A percentile compares a stretch with the other conserved stretches of the same genome.
phyloP scores from a whole-genome alignment of 2,888 invertebrate species.

The Melanostoma scalare region DNA sequence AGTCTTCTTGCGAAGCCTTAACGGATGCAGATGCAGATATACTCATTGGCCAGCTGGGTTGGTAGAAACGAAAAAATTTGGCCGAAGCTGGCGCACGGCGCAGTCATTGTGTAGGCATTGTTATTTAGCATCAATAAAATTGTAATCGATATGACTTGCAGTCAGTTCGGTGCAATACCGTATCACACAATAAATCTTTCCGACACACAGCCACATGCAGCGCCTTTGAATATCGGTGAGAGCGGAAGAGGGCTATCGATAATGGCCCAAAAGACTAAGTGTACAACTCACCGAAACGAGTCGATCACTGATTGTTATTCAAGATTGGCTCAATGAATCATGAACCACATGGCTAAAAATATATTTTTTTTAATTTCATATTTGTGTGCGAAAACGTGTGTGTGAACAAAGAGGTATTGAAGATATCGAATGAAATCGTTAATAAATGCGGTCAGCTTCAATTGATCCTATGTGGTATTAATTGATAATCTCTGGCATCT shows the following conservation, averaged over 20 bases:
- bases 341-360: conserved; percentile 56
- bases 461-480: conserved; percentile 55
- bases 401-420: neutral
- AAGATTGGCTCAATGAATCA: conserved; percentile 68
- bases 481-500: conserved; percentile 48
- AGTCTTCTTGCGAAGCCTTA: conserved; percentile 43
- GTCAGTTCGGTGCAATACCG: conserved; percentile 62
- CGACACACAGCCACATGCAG: conserved; percentile 46
- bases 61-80: conserved; percentile 13
- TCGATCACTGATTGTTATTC: conserved; percentile 68
- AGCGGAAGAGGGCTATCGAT: neutral
- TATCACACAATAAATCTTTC: conserved; percentile 68
- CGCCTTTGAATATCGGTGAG: conserved; percentile 9
- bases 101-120: conserved; percentile 65
- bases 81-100: conserved; percentile 20
- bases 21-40: conserved; percentile 49
- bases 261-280: conserved; percentile 35
- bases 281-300: conserved; percentile 63
- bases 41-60: neutral
- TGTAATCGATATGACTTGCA: conserved; percentile 70
- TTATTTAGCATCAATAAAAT: conserved; percentile 72
- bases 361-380: conserved; percentile 17
- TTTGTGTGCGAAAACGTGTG: conserved; percentile 20
- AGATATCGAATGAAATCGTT: conserved; percentile 31
- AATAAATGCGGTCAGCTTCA: conserved; percentile 55